A percentile compares a stretch with the other conserved stretches of the same genome.
Evolutionary conservation across 2,888 invertebrate species (phyloP).

Genomic region (Acanthosepion esculentum): DNA sequence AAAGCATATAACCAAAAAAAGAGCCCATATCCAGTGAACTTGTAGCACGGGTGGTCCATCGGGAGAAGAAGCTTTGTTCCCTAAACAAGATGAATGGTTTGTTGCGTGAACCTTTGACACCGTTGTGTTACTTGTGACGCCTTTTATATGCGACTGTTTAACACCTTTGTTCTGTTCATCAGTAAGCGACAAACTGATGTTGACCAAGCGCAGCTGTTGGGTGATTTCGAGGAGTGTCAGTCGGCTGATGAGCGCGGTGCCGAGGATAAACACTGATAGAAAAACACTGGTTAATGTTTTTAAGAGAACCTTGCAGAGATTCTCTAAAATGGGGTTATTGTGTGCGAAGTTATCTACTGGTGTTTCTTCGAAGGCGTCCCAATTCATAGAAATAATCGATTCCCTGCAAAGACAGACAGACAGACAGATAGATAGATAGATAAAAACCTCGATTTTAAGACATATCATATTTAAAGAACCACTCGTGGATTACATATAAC

Average conservation of each 20-base stretch:
- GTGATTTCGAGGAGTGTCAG: slow-evolving; percentile 62
- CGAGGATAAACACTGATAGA: slow-evolving; percentile 59
- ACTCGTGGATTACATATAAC: no score
- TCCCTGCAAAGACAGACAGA: background rate
- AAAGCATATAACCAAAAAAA: slow-evolving; percentile 60
- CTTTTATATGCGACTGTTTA: no score
- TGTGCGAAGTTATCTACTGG: slow-evolving; percentile 54
- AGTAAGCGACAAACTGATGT: slow-evolving; percentile 53
- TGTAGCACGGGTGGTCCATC: slow-evolving; percentile 49
- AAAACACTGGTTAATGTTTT: slow-evolving; percentile 53
- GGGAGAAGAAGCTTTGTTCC: background rate
- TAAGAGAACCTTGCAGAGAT: background rate
- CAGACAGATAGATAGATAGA: no score
- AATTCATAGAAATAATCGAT: slow-evolving; percentile 37
- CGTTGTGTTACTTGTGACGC: no score
- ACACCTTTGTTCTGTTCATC: background rate
- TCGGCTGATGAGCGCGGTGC: slow-evolving; percentile 59
- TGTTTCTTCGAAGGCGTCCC: slow-evolving; percentile 61
- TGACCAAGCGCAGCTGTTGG: background rate
- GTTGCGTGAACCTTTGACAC: no score
- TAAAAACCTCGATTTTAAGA: no score
- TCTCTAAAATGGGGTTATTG: background rate
- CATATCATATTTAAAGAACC: no score
- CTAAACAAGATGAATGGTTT: no score
- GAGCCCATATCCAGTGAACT: slow-evolving; percentile 66